Percentiles rank a stretch among this genome's conserved stretches.
Conservation (phyloP, 2,113 vertebrate species). For the Varanus salvator region DNA sequence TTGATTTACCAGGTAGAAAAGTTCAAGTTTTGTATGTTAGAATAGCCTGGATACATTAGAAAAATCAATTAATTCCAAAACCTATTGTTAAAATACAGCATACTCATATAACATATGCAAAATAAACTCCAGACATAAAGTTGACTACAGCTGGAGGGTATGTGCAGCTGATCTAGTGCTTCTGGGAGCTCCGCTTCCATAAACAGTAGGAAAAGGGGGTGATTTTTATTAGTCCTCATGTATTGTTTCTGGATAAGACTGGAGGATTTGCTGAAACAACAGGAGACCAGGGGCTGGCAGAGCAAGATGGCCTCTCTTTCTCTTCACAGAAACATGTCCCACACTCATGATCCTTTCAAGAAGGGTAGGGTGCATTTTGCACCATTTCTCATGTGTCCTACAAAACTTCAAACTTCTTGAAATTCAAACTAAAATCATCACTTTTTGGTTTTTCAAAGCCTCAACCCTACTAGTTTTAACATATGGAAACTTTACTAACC, state of each 20-base stretch:
- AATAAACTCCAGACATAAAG: background rate
- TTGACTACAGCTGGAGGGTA: no score
- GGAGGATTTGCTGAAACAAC: background rate
- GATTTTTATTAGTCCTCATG: background rate
- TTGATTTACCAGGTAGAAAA: background rate
- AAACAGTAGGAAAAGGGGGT: background rate
- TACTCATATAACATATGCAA: background rate
- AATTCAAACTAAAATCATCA: background rate
- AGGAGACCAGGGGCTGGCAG: background rate
- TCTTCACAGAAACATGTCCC: background rate
- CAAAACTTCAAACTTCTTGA: background rate
- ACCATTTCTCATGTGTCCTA: background rate
- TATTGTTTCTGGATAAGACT: background rate
- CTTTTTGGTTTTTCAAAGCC: background rate
- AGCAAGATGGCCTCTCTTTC: no score
- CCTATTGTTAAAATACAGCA: background rate
- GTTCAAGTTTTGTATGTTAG: background rate
- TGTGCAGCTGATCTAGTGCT: background rate
- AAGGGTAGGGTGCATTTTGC: background rate
- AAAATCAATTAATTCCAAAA: background rate
- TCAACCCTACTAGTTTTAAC: no score
- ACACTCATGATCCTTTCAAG: background rate
- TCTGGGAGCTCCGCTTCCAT: background rate
- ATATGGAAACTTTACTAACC: no score
- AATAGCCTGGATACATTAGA: background rate